Percentiles rank a stretch among this genome's conserved stretches.
Evolutionary conservation across 2,113 vertebrate species (phyloP).

Genomic region (Halcyon malimbica): DNA sequence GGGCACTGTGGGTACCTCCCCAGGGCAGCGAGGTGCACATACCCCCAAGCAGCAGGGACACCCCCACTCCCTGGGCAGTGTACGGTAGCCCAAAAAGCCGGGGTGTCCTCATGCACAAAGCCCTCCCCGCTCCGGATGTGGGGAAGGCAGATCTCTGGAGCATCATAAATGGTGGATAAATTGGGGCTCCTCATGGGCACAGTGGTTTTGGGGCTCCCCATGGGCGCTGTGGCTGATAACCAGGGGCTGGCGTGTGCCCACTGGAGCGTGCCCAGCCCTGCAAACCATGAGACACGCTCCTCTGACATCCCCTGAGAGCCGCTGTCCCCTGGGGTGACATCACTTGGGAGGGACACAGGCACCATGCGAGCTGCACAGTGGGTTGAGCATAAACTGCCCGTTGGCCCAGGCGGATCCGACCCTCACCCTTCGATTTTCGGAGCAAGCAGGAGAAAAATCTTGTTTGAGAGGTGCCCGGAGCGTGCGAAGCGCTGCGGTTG

Average conservation of each 20-base stretch:
- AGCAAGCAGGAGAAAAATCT: not conserved
- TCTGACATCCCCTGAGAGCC: not conserved
- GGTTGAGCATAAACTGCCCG: accelerated
- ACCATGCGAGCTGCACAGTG: not conserved
- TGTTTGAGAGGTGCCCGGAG: accelerated
- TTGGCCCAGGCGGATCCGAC: accelerated
- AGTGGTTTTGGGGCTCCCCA: not conserved
- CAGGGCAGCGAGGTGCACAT: not conserved
- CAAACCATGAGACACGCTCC: not conserved
- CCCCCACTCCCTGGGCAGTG: not conserved
- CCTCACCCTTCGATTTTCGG: not conserved
- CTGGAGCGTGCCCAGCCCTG: not conserved
- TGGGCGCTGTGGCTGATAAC: not conserved
- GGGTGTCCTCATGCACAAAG: not conserved
- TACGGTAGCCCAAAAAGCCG: not conserved
- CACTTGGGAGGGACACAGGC: accelerated
- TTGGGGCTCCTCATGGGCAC: not conserved
- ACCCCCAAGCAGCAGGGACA: no score
- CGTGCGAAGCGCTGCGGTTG: accelerated
- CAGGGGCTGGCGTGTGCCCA: not conserved
- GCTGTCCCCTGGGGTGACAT: not conserved
- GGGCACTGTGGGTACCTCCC: not conserved
- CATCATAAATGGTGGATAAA: accelerated
- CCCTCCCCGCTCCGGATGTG: accelerated
- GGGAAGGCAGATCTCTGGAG: not conserved